A percentile compares a stretch with the other conserved stretches of the same genome.
phyloP scores from a whole-genome alignment of 64 coral and sea anemone species.

The Pocillopora damicornis region DNA sequence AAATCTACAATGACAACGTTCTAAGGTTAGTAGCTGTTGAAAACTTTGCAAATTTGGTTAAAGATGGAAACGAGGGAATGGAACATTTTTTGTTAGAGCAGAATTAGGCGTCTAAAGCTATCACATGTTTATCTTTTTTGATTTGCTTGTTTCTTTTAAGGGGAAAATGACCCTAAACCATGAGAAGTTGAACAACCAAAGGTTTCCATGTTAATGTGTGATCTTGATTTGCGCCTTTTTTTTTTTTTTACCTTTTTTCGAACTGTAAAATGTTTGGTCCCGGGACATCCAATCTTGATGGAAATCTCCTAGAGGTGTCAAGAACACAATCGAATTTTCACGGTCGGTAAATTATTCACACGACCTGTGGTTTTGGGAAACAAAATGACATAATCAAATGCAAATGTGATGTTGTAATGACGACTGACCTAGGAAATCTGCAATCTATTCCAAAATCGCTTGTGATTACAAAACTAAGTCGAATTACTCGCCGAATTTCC shows the following conservation, averaged over 20 bases:
- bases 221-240: background rate
- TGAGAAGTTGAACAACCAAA: background rate
- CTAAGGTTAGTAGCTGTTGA: background rate
- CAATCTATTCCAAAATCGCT: conserved; percentile 39
- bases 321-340: conserved; percentile 40
- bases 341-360: conserved; percentile 47
- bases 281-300: conserved; percentile 12
- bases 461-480: conserved; percentile 30
- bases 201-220: background rate
- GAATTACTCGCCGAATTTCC: conserved; percentile 37
- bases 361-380: conserved; percentile 37
- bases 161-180: background rate
- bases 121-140: no score
- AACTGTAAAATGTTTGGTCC: background rate
- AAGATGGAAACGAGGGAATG: background rate
- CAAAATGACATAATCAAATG: conserved; percentile 55
- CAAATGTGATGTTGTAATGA: conserved; percentile 54
- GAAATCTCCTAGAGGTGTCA: conserved; percentile 32
- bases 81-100: background rate
- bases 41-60: background rate
- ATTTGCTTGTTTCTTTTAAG: background rate
- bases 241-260: background rate
- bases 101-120: background rate
- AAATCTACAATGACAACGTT: background rate
- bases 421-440: conserved; percentile 41